Evolutionary conservation across 2,888 invertebrate genomes (phyloP).

Genomic region (Epirrhoe alternata): DNA sequence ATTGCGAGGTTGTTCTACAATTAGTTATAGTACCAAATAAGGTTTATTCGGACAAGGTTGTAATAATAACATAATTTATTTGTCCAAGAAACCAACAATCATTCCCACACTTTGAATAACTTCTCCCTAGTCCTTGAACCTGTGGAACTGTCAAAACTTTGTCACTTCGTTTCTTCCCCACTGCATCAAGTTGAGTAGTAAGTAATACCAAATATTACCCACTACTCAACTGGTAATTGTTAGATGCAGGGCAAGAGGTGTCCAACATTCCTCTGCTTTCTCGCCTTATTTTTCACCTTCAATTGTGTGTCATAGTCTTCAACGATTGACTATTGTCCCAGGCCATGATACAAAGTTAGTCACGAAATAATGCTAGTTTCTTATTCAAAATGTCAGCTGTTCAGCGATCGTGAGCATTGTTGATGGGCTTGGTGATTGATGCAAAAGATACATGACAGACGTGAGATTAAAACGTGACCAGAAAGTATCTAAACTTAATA

Average conservation of each 20-base stretch:
- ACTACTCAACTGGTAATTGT: too few relatives aligned
- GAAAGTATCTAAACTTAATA: conserved; percentile 10
- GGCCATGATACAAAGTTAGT: conserved; percentile 6
- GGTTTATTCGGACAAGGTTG: conserved; percentile 25
- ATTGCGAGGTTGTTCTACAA: conserved; percentile 32
- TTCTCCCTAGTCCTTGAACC: neutral
- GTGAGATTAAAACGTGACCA: conserved; percentile 30
- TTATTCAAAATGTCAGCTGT: conserved; percentile 20
- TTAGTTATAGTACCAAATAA: conserved; percentile 30
- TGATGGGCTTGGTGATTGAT: conserved; percentile 20
- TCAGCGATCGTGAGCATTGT: conserved; percentile 16
- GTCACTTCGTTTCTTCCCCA: too few relatives aligned
- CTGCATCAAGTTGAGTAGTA: too few relatives aligned
- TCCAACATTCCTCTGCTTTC: too few relatives aligned
- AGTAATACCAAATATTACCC: too few relatives aligned
- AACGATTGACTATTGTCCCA: conserved; percentile 1
- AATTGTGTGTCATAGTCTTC: neutral
- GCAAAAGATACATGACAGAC: conserved; percentile 21
- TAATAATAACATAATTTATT: neutral
- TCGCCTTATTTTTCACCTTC: neutral
- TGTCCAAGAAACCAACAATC: neutral
- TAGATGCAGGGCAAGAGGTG: too few relatives aligned
- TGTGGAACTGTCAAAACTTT: too few relatives aligned
- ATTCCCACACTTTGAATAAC: neutral
- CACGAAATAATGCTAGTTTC: conserved; percentile 16